These are phyloP conservation scores for Siderastrea siderea DNA, from an alignment of 92 coral and sea anemone species.

Conservation along the genomic window DNA sequence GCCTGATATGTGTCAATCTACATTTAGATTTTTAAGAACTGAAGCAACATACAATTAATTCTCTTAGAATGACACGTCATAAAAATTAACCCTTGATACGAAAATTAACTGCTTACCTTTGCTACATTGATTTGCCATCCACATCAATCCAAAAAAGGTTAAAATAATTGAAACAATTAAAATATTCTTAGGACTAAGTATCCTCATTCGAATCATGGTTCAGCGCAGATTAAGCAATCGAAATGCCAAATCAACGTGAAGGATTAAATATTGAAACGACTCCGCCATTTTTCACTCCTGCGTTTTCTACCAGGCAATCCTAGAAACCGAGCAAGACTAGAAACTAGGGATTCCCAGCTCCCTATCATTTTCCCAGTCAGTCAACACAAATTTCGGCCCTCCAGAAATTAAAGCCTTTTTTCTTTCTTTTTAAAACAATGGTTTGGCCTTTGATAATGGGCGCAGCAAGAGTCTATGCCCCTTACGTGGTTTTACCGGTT, in stretches of 20 bases:
- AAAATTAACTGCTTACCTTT: constrained; percentile 38
- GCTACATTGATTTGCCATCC: constrained; percentile 72
- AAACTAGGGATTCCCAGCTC: not conserved
- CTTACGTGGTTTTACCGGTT: constrained; percentile 92
- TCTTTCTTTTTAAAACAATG: not conserved
- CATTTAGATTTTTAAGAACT: too few species aligned
- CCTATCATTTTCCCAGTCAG: not conserved
- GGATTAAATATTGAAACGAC: constrained; percentile 2
- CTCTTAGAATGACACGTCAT: not conserved
- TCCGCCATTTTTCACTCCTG: constrained; percentile 12
- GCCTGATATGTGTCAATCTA: too few species aligned
- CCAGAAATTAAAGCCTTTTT: not conserved
- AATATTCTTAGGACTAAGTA: constrained; percentile 68
- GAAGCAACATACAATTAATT: not conserved
- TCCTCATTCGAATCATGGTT: constrained; percentile 32
- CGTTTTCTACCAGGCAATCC: constrained; percentile 54
- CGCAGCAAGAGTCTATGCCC: constrained; percentile 88
- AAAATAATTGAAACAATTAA: constrained; percentile 54
- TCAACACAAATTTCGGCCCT: not conserved
- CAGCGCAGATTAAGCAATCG: not conserved
- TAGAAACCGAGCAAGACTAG: not conserved
- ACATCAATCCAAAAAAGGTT: constrained; percentile 66
- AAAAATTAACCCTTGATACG: not conserved
- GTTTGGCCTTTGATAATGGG: constrained; percentile 76
- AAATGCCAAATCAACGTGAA: not conserved